Conservation (phyloP, 2,888 invertebrate species). For the Morpho helenor region DNA sequence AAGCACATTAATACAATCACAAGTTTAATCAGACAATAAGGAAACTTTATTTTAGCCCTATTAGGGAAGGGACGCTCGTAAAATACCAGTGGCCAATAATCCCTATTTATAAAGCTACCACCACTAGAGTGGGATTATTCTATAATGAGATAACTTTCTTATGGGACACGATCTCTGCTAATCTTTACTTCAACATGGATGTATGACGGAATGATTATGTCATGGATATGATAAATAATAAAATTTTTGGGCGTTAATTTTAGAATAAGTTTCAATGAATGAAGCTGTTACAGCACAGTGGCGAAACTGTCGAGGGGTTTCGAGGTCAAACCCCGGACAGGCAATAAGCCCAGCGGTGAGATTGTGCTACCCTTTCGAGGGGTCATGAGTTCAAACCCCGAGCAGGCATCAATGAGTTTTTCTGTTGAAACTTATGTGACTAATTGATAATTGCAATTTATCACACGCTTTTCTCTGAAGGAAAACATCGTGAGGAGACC, state of each 20-base stretch:
- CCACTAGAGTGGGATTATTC: conserved; percentile 48
- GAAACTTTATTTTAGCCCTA: conserved; percentile 19
- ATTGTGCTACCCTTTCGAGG: no score
- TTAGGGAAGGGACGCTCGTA: conserved; percentile 36
- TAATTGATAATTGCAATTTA: no score
- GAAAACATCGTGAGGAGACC: no score
- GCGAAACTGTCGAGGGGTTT: no score
- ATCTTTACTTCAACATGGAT: conserved; percentile 15
- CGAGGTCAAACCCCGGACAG: no score
- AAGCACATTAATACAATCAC: conserved; percentile 8
- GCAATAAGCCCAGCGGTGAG: no score
- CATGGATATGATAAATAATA: background rate
- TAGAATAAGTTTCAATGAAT: no score
- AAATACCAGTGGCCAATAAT: conserved; percentile 49
- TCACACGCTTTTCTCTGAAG: no score
- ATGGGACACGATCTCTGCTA: conserved; percentile 43
- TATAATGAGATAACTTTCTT: conserved; percentile 71
- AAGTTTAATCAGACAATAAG: conserved; percentile 19
- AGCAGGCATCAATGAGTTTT: no score
- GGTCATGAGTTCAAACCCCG: no score
- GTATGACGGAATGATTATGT: background rate
- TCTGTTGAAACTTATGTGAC: no score
- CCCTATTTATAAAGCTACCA: conserved; percentile 54
- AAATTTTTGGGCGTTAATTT: background rate
- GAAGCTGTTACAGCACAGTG: no score